Conservation (phyloP, 2,113 vertebrate genomes). For the Cottus gobio region DNA sequence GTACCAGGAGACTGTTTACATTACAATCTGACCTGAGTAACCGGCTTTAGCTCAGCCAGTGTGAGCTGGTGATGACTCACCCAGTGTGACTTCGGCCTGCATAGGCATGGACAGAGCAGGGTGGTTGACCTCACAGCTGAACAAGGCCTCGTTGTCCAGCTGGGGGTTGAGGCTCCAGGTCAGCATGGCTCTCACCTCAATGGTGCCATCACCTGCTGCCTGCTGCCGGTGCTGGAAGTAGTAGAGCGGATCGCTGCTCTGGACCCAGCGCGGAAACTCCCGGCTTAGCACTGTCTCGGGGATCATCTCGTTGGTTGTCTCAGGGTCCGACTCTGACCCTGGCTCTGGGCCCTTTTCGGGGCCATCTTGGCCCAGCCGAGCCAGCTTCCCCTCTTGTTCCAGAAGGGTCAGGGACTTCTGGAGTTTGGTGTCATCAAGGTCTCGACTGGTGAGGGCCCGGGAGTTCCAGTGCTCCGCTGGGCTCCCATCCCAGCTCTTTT, state of each 20-base stretch:
- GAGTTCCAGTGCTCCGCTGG: constrained; percentile 72
- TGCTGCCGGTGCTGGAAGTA: constrained; percentile 87
- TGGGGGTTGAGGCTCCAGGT: constrained; percentile 95
- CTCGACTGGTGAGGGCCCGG: constrained; percentile 83
- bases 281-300: constrained; percentile 93
- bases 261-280: constrained; percentile 93
- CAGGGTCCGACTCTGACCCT: constrained; percentile 60
- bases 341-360: constrained; percentile 41
- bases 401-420: constrained; percentile 84
- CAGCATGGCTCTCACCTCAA: constrained; percentile 91
- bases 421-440: constrained; percentile 91
- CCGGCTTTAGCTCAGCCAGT: background rate
- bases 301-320: constrained; percentile 83
- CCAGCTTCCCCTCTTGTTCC: constrained; percentile 70
- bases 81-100: constrained; percentile 93
- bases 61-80: constrained; percentile 81
- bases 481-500: constrained; percentile 48
- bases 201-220: constrained; percentile 86
- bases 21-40: background rate
- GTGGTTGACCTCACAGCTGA: constrained; percentile 97
- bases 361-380: constrained; percentile 56
- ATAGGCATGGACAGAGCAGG: constrained; percentile 96
- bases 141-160: constrained; percentile 93
- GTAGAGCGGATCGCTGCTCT: constrained; percentile 89
- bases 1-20: background rate